Evolutionary conservation across 2,797 vertebrate species (phyloP), one percentile per base, ranked within the genome.

Genomic region (Hoplostethus mediterraneus): DNA sequence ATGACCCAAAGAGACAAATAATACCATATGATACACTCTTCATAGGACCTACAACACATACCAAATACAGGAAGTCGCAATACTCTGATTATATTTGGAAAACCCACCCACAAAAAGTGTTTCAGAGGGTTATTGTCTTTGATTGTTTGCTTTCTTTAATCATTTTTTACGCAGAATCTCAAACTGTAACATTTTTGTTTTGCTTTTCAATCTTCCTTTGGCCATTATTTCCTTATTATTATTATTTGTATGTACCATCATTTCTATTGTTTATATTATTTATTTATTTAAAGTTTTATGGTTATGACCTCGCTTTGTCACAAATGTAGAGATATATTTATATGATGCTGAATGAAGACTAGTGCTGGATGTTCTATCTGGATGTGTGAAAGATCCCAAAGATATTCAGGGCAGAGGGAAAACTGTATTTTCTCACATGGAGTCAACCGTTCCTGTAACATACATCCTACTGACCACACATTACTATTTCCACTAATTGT

Each of bases 291-390:
- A 80, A 85, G 83, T 68, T 53, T 4, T 78, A 71, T 76, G 76
- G 90, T 89, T 65, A 83, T 82, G 68, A 67, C 74, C 79, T 80
- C 72, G 73, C 79, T 51, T 84, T 85, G 88, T 92, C 80, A 83
- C 84, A 93, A 84, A 93, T 89, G 84, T 86, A 88, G 73, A 92
- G 72, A 88, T 94, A 88, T 94, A 94, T 94, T 93, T 92, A 94
- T 93, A 87, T 85, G 84, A 91, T 90, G 85, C 83, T 87, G 87
- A 91, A 88, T 83, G 86, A 79, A 72, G 75, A 76, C 69, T 30
- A 71, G 82, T 64, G 12, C 62, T 63, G 79, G 79, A 79, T 79
- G 80, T 80, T 80, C 71, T 75, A 66, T 45, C 65, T 75, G 80
- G 77, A 77, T 72, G 62, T 78, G 83, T 84, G 71, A 84, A 73